Evolutionary conservation across 1,140 invertebrate genomes (phyloP), one percentile per base, ranked within the genome.

Genomic region (Copidosoma floridanum): DNA sequence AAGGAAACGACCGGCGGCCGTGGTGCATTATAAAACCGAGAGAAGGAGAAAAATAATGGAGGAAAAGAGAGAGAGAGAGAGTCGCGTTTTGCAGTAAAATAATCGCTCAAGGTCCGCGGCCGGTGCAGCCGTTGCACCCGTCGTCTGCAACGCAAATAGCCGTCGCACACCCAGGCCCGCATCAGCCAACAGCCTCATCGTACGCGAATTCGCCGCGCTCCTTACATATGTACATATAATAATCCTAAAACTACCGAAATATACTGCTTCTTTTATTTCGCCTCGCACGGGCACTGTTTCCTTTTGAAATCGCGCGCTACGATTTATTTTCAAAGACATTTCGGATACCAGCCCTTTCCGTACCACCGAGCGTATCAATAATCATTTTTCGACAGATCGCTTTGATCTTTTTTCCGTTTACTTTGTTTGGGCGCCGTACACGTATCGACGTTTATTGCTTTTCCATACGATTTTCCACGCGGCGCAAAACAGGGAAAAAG

Each of bases 81-180:
- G n/a, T n/a, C n/a, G n/a, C n/a, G n/a, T n/a, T n/a, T n/a, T n/a
- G 66, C 70, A 73, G 76, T 77, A 77, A 79, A 78, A 79, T 79
- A 78, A 77, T 78, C 75, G 76, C 68, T 77, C 75, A 77, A 79
- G 77, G 75, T 77, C 74, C 71, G 68, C 64, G 65, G 71, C 75
- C 47, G 57, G 50, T n/a, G n/a, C 38, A 41, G 76, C 74, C 76
- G 76, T 78, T 79, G 75, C 75, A 77, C 75, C 68, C 76, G 70
- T 61, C 41, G 46, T 24, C 14, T 27, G 12, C 1, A 14, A 10
- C 4, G 38, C 29, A 32, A 32, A 32, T 32, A n/a, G n/a, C n/a
- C n/a, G n/a, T n/a, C 24, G 24, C 46, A 61, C 64, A 63, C 58
- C 57, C 70, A 75, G 69, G 70, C 66, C 66, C 74, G 69, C n/a